A percentile compares a stretch with the other conserved stretches of the same genome.
Evolutionary conservation across 1,140 invertebrate genomes (phyloP).

Genomic region (Chrysoperla carnea): DNA sequence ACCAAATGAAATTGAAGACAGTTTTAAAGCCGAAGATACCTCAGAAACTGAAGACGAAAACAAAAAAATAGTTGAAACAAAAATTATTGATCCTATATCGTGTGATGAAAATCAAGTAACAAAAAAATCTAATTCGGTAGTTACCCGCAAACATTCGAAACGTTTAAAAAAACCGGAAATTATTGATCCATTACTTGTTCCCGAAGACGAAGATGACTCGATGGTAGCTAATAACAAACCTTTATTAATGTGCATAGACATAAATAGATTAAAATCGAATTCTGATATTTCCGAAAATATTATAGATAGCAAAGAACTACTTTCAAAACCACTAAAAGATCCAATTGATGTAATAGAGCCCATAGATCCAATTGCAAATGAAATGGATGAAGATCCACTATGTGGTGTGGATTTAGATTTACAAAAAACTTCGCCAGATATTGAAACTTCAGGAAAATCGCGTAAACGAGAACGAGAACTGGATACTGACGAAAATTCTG

Average conservation of each 20-base stretch:
- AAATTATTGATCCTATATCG: not conserved
- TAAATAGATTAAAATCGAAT: not conserved
- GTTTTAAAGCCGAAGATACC: not conserved
- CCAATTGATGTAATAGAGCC: no score
- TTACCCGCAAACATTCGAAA: no score
- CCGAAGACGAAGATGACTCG: not conserved
- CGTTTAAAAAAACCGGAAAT: not conserved
- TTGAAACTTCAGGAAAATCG: constrained; percentile 13
- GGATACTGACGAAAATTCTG: constrained; percentile 32
- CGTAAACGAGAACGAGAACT: constrained; percentile 21
- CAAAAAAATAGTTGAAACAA: not conserved
- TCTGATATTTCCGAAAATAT: not conserved
- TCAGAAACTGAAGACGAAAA: not conserved
- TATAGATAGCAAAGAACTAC: no score
- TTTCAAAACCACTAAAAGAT: no score
- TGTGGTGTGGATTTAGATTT: constrained; percentile 1
- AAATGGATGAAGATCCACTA: constrained; percentile 4
- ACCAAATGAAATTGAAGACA: not conserved
- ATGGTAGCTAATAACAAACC: not conserved
- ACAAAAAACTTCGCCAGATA: constrained; percentile 13
- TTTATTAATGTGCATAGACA: constrained; percentile 4
- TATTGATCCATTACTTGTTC: not conserved
- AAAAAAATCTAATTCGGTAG: no score
- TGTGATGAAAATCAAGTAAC: no score
- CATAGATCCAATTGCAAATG: not conserved